Base-by-base conservation (phyloP, 2,888 invertebrate species). In the Cyclophora albipunctata region DNA sequence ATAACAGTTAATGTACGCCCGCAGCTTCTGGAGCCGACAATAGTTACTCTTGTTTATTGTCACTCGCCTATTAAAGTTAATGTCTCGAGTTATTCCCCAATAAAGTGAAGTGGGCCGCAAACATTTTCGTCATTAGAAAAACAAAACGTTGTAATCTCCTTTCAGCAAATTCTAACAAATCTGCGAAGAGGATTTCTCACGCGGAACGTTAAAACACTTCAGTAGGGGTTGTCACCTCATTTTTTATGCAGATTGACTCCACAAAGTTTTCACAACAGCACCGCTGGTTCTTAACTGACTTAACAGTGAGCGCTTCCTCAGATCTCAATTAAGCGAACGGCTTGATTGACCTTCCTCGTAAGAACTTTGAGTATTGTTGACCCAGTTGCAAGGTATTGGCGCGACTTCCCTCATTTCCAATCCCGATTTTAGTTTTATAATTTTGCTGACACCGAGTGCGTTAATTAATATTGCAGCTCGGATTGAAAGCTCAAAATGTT, bases 171-270 rank as follows among this genome's bases (percentile, higher is more conserved):
- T 43, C 43, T 5, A 37, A 37, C 42, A 53, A 58, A 53, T 53
- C 58, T 61, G 62, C 62, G 68, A 75, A 74, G 63, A 58, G 65
- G 69, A 70, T 77, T 75, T 66, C 58, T 55, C 60, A 61, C 59
- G 68, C 60, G 67, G 72, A 68, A 67, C 59, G 51, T 49, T 57
- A 44, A 45, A 51, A 56, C 57, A 52, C 59, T 64, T 55, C 49
- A 66, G 20, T 20, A 20, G 20, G 66, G 66, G 69, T 57, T 73
- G 69, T 68, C 71, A 65, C 66, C 73, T 75, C 53, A 73, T 78
- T 74, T 76, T 78, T 78, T 75, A 80, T 75, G 74, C 69, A 78
- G 69, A 75, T 80, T 76, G 59, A 73, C 70, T 71, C 66, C 53
- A 55, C 51, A 59, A 77, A 75, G 68, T 76, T 78, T 71, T 68